These are phyloP conservation scores for Neoaliturus tenellus DNA, from an alignment of 2,888 invertebrate species.

Conservation along the genomic window DNA sequence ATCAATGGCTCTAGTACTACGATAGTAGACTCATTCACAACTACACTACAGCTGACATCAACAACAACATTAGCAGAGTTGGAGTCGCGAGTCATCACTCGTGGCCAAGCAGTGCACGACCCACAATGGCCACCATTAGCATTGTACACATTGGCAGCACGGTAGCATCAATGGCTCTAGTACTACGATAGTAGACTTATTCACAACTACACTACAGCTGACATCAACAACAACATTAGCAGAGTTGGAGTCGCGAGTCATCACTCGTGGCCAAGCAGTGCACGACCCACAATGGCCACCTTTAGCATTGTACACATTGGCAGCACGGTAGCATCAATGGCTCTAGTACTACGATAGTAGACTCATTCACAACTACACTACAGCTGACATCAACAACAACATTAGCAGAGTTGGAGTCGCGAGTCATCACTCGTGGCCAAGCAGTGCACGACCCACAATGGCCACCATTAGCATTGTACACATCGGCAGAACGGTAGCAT, in stretches of 20 bases:
- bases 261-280: constrained; percentile 9
- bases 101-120: constrained; percentile 31
- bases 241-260: constrained; percentile 15
- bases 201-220: background rate
- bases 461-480: constrained; percentile 28
- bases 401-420: background rate
- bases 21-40: constrained; percentile 8
- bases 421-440: constrained; percentile 2
- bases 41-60: background rate
- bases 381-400: background rate
- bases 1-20: background rate
- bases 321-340: constrained; percentile 34
- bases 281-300: constrained; percentile 29
- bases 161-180: constrained; percentile 27
- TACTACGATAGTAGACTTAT: background rate
- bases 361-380: constrained; percentile 4
- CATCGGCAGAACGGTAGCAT: constrained; percentile 16
- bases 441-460: constrained; percentile 19
- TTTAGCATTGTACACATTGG: constrained; percentile 24
- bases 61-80: constrained; percentile 1
- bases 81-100: constrained; percentile 18
- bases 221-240: constrained; percentile 7
- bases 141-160: constrained; percentile 11
- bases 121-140: constrained; percentile 25
- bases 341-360: background rate